Conservation (phyloP, 2,113 vertebrate species). For the Laticauda laticaudata region DNA sequence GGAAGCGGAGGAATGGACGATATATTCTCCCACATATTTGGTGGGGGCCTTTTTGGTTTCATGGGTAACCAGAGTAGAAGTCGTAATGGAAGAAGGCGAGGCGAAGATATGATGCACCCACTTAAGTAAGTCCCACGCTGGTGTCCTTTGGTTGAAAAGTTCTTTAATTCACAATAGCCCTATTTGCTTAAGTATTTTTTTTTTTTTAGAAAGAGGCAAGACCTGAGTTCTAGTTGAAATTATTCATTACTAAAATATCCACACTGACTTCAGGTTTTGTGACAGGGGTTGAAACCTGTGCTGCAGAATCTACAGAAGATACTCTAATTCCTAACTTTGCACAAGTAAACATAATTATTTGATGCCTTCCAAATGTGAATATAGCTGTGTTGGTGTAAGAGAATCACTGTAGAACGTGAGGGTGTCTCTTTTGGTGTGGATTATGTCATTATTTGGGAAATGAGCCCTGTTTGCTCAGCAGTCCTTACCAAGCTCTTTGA, state of each 20-base stretch:
- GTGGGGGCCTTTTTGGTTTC: slow-evolving; percentile 95
- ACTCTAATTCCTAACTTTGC: not conserved
- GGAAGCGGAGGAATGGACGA: slow-evolving; percentile 96
- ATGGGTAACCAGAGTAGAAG: slow-evolving; percentile 93
- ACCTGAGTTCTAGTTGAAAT: not conserved
- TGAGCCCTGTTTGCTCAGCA: not conserved
- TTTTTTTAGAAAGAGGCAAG: not conserved
- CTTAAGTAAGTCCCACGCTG: slow-evolving; percentile 82
- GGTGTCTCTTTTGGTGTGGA: not conserved
- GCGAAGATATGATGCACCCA: slow-evolving; percentile 98
- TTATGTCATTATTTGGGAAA: not conserved
- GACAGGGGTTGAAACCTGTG: not conserved
- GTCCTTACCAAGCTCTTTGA: not conserved
- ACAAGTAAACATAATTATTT: not conserved
- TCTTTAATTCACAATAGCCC: not conserved
- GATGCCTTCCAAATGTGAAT: not conserved
- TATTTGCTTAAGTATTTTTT: not conserved
- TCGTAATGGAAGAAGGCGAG: slow-evolving; percentile 92
- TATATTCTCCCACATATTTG: slow-evolving; percentile 99
- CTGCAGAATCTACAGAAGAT: not conserved
- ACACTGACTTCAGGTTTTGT: not conserved
- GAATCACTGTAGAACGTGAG: not conserved
- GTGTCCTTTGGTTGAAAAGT: not conserved
- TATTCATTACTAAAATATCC: not conserved
- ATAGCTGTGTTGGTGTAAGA: too few species aligned